Evolutionary conservation across 2,113 vertebrate genomes (phyloP).

Genomic region (Enhydra lutris): DNA sequence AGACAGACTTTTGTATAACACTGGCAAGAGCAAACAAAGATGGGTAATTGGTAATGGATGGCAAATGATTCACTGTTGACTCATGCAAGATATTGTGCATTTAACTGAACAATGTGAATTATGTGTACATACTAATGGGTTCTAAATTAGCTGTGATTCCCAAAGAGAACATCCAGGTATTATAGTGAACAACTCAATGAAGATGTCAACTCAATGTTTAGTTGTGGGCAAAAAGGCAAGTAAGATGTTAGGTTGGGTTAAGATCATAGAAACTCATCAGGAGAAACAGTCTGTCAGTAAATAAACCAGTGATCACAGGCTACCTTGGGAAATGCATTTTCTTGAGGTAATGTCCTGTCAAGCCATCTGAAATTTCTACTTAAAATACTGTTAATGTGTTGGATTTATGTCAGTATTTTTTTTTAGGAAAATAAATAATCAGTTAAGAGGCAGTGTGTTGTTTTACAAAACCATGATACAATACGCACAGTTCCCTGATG

Average conservation of each 20-base stretch:
- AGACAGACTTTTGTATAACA: not conserved
- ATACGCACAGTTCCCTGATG: not conserved
- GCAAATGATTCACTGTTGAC: constrained; percentile 7
- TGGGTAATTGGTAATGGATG: not conserved
- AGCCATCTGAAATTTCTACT: not conserved
- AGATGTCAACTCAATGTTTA: constrained; percentile 54
- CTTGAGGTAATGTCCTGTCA: not conserved
- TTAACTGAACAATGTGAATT: constrained; percentile 46
- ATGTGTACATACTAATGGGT: constrained; percentile 39
- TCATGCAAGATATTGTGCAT: constrained; percentile 11
- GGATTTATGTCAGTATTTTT: not conserved
- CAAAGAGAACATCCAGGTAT: constrained; percentile 12
- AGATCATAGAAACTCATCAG: constrained; percentile 21
- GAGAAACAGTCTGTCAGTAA: not conserved
- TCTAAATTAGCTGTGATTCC: constrained; percentile 57
- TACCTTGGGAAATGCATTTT: not conserved
- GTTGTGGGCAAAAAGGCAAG: not conserved
- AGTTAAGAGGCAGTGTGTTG: not conserved
- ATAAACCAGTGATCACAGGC: not conserved
- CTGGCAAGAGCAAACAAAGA: not conserved
- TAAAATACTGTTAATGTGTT: not conserved
- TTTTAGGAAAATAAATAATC: not conserved
- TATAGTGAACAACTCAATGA: constrained; percentile 37
- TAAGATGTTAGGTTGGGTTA: constrained; percentile 20
- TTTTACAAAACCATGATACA: not conserved